phyloP scores from a whole-genome alignment of 2,113 vertebrate species.

The Rostratula benghalensis region DNA sequence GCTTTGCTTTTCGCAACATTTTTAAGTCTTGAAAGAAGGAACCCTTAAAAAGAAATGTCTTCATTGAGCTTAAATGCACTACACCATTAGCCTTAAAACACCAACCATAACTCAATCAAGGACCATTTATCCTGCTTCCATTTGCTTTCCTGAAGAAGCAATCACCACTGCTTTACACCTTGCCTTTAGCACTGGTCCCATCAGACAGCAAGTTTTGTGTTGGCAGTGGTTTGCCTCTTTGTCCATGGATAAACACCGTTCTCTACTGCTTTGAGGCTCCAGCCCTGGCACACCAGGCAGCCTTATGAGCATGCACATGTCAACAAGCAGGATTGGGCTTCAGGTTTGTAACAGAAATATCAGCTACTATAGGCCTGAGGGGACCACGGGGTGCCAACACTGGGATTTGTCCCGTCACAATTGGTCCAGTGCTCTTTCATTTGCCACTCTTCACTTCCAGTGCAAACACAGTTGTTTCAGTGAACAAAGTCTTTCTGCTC shows the following conservation, averaged over 20 bases:
- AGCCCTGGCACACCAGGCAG: not conserved
- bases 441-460: not conserved
- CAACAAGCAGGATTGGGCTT: not conserved
- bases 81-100: not conserved
- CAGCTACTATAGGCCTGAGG: not conserved
- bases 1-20: not conserved
- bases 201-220: not conserved
- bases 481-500: not conserved
- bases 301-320: not conserved
- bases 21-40: not conserved
- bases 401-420: fast-evolving
- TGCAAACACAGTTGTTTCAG: not conserved
- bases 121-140: not conserved
- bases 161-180: not conserved
- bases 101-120: not conserved
- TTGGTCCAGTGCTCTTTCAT: not conserved
- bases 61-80: not conserved
- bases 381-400: not conserved
- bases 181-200: not conserved
- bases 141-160: not conserved
- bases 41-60: not conserved
- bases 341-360: not conserved
- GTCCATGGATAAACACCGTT: not conserved
- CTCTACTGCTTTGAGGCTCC: not conserved
- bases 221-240: not conserved